These are phyloP conservation scores for Drosophila leonis DNA, from an alignment of 2,888 invertebrate species.

Conservation along the genomic window DNA sequence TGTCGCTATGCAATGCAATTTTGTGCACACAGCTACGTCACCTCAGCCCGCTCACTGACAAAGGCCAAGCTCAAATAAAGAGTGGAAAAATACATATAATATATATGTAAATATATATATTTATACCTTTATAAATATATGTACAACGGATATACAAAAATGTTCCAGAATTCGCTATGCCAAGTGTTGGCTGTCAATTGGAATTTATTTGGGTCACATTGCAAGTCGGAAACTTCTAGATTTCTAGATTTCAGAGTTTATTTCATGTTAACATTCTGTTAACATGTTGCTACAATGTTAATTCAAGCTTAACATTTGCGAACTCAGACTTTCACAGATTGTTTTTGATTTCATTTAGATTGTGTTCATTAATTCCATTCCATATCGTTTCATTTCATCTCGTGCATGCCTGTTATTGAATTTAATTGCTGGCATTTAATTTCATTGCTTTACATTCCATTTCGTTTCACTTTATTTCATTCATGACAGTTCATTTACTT, in stretches of 20 bases:
- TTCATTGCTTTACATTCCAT: background rate
- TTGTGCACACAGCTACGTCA: conserved; percentile 14
- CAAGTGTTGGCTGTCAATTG: conserved; percentile 16
- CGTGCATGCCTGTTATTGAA: conserved; percentile 5
- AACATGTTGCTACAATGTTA: background rate
- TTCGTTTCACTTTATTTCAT: conserved; percentile 1
- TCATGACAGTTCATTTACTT: background rate
- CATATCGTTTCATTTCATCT: conserved; percentile 2
- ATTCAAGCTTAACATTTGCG: background rate
- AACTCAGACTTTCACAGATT: background rate
- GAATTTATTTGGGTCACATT: conserved; percentile 31
- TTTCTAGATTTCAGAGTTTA: background rate
- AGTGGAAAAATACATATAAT: background rate
- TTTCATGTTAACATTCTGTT: background rate
- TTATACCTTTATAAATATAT: background rate
- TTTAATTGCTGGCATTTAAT: conserved; percentile 3
- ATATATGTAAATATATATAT: background rate
- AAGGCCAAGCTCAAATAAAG: conserved; percentile 1
- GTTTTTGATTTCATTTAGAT: background rate
- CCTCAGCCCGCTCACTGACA: background rate
- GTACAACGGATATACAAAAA: background rate
- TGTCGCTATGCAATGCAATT: conserved; percentile 50
- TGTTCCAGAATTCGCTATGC: conserved; percentile 23
- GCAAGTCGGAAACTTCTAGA: conserved; percentile 2
- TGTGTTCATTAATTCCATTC: background rate